Conservation (phyloP, 2,113 vertebrate species). For the Gila orcuttii region DNA sequence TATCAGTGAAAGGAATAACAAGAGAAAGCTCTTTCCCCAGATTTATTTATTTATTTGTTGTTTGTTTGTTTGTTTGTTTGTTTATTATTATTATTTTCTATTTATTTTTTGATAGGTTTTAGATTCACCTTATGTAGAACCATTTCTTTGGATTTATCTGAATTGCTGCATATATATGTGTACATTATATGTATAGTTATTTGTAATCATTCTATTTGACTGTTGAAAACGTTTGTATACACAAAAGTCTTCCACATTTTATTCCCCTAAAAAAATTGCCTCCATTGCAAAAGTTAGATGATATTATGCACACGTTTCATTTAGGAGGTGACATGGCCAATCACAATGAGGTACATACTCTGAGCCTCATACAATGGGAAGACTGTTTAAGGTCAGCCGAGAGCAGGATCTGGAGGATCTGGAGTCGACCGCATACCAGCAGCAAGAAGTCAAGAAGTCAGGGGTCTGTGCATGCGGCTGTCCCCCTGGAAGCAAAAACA, state of each 20-base stretch:
- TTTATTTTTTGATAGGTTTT: too few species aligned
- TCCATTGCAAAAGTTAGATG: conserved; percentile 14
- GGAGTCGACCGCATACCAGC: conserved; percentile 38
- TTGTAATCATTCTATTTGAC: neutral
- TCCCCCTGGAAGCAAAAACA: conserved; percentile 46
- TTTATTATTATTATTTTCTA: too few species aligned
- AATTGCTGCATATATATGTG: neutral
- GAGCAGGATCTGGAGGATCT: conserved; percentile 49
- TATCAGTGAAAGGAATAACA: too few species aligned
- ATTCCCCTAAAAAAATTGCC: neutral
- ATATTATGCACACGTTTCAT: conserved; percentile 42
- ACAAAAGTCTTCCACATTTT: neutral
- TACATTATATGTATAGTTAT: neutral
- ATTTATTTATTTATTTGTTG: too few species aligned
- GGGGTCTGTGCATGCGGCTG: conserved; percentile 22
- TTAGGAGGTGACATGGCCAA: conserved; percentile 39
- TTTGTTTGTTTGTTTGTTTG: too few species aligned
- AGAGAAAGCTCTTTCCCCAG: too few species aligned
- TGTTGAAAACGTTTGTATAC: neutral
- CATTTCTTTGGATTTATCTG: neutral
- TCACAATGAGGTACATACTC: conserved; percentile 32
- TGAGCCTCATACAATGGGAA: conserved; percentile 52
- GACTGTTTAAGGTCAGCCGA: conserved; percentile 54
- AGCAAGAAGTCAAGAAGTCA: conserved; percentile 44
- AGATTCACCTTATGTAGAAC: too few species aligned